Evolutionary conservation across 2,113 vertebrate species (phyloP).

Genomic region (Poeciliopsis occidentalis): DNA sequence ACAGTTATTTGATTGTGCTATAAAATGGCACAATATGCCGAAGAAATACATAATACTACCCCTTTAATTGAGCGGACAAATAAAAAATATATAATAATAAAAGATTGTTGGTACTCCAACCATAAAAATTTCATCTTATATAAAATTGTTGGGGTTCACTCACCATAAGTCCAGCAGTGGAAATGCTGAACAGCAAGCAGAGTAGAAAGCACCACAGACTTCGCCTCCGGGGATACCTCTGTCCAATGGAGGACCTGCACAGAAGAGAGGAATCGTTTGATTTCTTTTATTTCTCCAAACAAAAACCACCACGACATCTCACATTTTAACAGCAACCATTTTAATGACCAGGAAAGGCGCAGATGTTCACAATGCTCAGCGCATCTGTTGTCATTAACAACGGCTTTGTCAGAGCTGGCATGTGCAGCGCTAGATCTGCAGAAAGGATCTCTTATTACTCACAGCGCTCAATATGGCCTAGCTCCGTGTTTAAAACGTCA

Average conservation of each 20-base stretch:
- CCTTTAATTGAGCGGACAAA: neutral
- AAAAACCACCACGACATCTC: neutral
- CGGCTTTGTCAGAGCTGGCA: neutral
- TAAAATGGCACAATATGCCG: too few relatives aligned
- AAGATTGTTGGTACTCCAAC: too few relatives aligned
- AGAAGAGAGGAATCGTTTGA: neutral
- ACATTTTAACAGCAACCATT: neutral
- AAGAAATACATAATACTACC: too few relatives aligned
- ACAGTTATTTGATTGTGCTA: too few relatives aligned
- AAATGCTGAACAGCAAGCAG: constrained; percentile 87
- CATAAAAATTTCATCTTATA: neutral
- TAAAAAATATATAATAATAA: neutral
- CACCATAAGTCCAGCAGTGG: constrained; percentile 88
- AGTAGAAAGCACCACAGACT: constrained; percentile 90
- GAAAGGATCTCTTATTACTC: neutral
- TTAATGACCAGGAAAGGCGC: neutral
- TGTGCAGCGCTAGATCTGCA: neutral
- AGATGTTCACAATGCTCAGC: neutral
- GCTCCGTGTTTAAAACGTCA: neutral
- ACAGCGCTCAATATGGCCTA: neutral
- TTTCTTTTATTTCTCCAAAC: neutral
- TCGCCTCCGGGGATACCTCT: constrained; percentile 89
- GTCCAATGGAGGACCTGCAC: constrained; percentile 89
- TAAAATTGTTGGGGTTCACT: constrained; percentile 58
- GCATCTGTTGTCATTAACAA: constrained; percentile 1